A percentile compares a stretch with the other conserved stretches of the same genome.
Evolutionary conservation across 2,113 vertebrate species (phyloP).

Genomic region (Petromus typicus): DNA sequence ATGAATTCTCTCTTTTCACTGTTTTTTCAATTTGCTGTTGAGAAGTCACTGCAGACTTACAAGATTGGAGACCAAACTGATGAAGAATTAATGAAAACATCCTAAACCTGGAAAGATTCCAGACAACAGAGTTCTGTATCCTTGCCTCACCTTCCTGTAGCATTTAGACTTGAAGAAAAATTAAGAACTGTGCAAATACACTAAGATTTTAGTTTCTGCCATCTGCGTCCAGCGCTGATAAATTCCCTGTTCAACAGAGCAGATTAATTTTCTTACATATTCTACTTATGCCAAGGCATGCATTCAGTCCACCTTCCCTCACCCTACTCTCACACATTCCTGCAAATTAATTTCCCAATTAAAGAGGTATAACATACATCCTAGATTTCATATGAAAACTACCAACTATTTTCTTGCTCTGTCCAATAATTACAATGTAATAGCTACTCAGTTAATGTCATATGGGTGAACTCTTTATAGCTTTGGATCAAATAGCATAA

Average conservation of each 20-base stretch:
- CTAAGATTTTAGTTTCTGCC: background rate
- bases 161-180: background rate
- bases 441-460: background rate
- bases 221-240: background rate
- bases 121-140: background rate
- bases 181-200: background rate
- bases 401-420: background rate
- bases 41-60: background rate
- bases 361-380: background rate
- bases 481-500: background rate
- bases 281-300: background rate
- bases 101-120: background rate
- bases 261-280: background rate
- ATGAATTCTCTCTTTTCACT: background rate
- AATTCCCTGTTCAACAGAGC: background rate
- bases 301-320: background rate
- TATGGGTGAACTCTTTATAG: background rate
- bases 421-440: background rate
- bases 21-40: background rate
- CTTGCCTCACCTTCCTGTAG: background rate
- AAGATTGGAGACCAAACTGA: background rate
- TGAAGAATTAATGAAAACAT: background rate
- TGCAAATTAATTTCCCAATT: background rate
- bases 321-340: background rate
- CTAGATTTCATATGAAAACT: background rate